phyloP scores from a whole-genome alignment of 2,888 invertebrate species.

The Bruchidius siliquastri region DNA sequence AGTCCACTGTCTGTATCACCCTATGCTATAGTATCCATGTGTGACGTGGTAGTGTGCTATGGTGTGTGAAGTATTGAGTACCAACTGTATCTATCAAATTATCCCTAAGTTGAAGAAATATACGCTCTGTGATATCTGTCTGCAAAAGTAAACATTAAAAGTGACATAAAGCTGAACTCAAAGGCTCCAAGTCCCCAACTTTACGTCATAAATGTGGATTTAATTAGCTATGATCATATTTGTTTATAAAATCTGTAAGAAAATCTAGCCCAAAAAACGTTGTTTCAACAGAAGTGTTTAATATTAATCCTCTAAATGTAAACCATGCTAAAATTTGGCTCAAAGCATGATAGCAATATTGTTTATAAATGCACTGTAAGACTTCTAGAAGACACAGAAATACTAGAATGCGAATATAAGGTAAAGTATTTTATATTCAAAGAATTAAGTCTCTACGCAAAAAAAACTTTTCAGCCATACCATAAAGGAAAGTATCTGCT shows the following conservation, averaged over 20 bases:
- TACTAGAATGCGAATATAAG: slow-evolving; percentile 90
- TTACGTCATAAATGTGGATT: not conserved
- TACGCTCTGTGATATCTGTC: too few species aligned
- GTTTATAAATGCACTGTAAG: slow-evolving; percentile 84
- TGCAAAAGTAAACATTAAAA: not conserved
- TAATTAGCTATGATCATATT: not conserved
- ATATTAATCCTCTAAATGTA: slow-evolving; percentile 8
- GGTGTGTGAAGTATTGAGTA: too few species aligned
- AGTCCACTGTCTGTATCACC: too few species aligned
- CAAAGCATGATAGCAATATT: slow-evolving; percentile 69
- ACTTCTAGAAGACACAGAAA: slow-evolving; percentile 84
- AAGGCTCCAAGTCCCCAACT: not conserved
- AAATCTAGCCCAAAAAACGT: not conserved
- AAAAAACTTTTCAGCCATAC: slow-evolving; percentile 62
- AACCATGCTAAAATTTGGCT: slow-evolving; percentile 48
- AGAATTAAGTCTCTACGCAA: slow-evolving; percentile 9
- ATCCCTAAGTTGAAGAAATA: too few species aligned
- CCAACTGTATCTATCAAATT: too few species aligned
- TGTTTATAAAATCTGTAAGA: not conserved
- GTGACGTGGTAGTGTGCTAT: too few species aligned
- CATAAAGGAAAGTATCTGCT: slow-evolving; percentile 86
- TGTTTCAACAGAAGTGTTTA: not conserved
- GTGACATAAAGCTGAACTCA: not conserved
- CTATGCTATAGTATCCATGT: too few species aligned
- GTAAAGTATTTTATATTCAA: slow-evolving; percentile 45